Percentiles rank a stretch among this genome's conserved stretches.
Conservation (phyloP, 1,140 invertebrate genomes). For the Mactra quadrangularis region DNA sequence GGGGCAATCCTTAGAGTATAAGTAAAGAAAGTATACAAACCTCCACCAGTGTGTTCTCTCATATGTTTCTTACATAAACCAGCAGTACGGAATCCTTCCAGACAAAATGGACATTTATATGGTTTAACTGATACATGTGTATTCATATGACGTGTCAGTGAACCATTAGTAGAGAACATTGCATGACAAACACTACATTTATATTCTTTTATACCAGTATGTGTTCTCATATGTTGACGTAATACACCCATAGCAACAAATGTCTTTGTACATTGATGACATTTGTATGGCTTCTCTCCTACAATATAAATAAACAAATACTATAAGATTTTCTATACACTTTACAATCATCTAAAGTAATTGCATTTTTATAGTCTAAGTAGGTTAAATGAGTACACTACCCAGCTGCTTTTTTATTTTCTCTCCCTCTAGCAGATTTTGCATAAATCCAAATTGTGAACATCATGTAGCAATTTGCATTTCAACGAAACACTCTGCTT, state of each 20-base stretch:
- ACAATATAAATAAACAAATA: background rate
- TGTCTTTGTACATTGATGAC: conserved; percentile 78
- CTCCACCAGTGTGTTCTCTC: conserved; percentile 74
- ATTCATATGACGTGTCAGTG: conserved; percentile 81
- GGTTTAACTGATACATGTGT: conserved; percentile 77
- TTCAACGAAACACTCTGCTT: too few relatives aligned
- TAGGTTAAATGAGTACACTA: too few relatives aligned
- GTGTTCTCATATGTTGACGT: conserved; percentile 82
- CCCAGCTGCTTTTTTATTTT: too few relatives aligned
- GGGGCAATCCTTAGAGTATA: too few relatives aligned
- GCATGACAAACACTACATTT: conserved; percentile 81
- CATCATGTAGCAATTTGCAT: too few relatives aligned
- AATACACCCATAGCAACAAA: conserved; percentile 81
- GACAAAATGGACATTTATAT: conserved; percentile 84
- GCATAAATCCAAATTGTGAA: too few relatives aligned
- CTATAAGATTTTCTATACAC: background rate
- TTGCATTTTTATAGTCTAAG: too few relatives aligned
- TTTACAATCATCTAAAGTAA: background rate
- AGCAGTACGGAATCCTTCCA: conserved; percentile 83
- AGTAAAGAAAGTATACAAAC: conserved; percentile 17
- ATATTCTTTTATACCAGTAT: conserved; percentile 79
- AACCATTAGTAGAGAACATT: conserved; percentile 82
- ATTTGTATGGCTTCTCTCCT: conserved; percentile 81
- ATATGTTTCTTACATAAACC: conserved; percentile 84
- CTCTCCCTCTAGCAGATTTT: too few relatives aligned